These are phyloP conservation scores for Cephus rjabovi DNA, from an alignment of 2,888 invertebrate genomes.

Conservation along the genomic window DNA sequence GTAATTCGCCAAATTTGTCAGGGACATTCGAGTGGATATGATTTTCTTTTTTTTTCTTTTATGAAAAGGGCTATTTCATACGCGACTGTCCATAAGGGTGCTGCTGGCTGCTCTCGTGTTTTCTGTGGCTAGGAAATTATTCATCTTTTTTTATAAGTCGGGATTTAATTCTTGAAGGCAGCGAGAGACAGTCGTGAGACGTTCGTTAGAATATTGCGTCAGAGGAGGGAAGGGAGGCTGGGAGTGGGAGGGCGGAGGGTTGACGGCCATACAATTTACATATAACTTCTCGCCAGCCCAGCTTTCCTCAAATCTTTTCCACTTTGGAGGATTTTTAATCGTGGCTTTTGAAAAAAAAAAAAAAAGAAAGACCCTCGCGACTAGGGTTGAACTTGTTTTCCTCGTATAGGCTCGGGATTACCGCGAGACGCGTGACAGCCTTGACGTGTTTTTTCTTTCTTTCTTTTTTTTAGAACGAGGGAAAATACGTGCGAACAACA, in stretches of 20 bases:
- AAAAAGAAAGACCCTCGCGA: not conserved
- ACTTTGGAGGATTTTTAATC: constrained; percentile 1
- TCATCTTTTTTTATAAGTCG: not conserved
- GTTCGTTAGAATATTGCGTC: not conserved
- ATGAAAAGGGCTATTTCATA: not conserved
- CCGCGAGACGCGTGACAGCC: not conserved
- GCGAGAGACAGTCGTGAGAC: not conserved
- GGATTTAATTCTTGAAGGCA: not conserved
- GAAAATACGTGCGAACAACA: not conserved
- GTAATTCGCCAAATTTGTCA: not conserved
- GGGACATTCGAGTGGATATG: not conserved
- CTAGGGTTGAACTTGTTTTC: not conserved
- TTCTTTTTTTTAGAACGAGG: too few relatives aligned
- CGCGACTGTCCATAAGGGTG: not conserved
- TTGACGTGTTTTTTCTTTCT: not conserved
- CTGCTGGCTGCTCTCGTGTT: too few relatives aligned
- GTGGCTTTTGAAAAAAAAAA: not conserved
- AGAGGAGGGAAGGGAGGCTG: not conserved
- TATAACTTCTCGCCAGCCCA: not conserved
- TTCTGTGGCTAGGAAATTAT: not conserved
- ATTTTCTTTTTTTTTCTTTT: not conserved
- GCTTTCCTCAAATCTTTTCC: constrained; percentile 10
- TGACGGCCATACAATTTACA: not conserved
- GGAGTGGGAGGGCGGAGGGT: too few relatives aligned
- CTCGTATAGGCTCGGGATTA: not conserved